Conservation (phyloP, 2,888 invertebrate genomes). For the Ypsolopha sequella region DNA sequence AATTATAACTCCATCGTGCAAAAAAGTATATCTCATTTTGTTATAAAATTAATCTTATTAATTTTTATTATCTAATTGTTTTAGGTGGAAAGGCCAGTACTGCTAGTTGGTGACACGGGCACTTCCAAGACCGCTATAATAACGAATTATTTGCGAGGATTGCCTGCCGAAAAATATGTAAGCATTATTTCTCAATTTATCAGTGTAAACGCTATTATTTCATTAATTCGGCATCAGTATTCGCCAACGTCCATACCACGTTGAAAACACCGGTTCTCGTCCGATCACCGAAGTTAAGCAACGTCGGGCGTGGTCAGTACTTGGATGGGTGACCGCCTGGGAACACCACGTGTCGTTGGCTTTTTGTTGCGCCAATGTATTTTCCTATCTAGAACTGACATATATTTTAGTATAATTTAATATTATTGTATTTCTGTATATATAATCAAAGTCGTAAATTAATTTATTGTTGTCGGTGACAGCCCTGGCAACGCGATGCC, state of each 20-base stretch:
- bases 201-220: not conserved
- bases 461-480: too few species aligned
- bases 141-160: constrained; percentile 80
- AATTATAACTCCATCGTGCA: too few species aligned
- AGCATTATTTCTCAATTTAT: constrained; percentile 24
- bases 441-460: too few species aligned
- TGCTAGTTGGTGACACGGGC: constrained; percentile 92
- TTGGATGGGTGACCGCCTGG: constrained; percentile 22
- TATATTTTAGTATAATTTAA: too few species aligned
- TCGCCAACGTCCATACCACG: constrained; percentile 21
- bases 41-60: not conserved
- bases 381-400: too few species aligned
- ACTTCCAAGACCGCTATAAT: constrained; percentile 94
- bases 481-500: not conserved
- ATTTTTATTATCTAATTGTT: too few species aligned
- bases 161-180: constrained; percentile 78
- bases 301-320: constrained; percentile 21
- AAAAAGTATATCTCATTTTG: too few species aligned
- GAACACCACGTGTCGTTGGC: constrained; percentile 19
- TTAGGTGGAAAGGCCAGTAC: constrained; percentile 80
- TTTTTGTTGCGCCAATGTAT: constrained; percentile 9
- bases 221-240: not conserved
- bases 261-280: constrained; percentile 22
- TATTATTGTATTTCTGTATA: too few species aligned
- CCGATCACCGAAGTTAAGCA: constrained; percentile 23